Percentiles rank a stretch among this genome's conserved stretches.
These are phyloP conservation scores for Oryzias curvinotus DNA, from an alignment of 2,113 vertebrate species.

Conservation along the genomic window DNA sequence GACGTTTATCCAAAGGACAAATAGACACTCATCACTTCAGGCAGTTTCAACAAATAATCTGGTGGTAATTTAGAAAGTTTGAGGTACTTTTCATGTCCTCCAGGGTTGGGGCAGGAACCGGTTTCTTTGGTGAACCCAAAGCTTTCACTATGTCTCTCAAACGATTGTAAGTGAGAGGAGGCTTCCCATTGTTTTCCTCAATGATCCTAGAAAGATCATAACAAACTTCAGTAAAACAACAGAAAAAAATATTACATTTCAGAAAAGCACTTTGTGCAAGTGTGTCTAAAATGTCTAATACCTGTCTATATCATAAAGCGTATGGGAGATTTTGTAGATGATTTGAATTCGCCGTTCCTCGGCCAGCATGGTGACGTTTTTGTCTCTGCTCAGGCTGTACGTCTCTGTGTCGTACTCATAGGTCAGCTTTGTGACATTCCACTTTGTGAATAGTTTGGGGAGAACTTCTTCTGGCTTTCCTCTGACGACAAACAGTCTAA, in stretches of 20 bases:
- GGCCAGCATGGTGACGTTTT: slow-evolving; percentile 51
- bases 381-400: slow-evolving; percentile 56
- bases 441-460: slow-evolving; percentile 65
- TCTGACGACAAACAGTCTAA: slow-evolving; percentile 72
- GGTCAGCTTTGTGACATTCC: slow-evolving; percentile 67
- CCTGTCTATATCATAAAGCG: slow-evolving; percentile 70
- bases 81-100: slow-evolving; percentile 65
- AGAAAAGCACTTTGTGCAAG: not conserved
- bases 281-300: not conserved
- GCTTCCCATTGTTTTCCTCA: slow-evolving; percentile 70
- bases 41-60: not conserved
- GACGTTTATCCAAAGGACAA: not conserved
- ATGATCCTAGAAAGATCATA: slow-evolving; percentile 66
- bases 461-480: slow-evolving; percentile 73
- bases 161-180: slow-evolving; percentile 71
- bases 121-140: slow-evolving; percentile 62
- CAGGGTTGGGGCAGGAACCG: slow-evolving; percentile 41
- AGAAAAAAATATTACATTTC: not conserved
- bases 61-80: not conserved
- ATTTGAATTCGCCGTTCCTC: slow-evolving; percentile 59
- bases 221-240: not conserved
- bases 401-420: slow-evolving; percentile 78
- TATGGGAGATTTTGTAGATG: slow-evolving; percentile 74
- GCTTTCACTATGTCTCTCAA: slow-evolving; percentile 65
- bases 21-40: not conserved